Base-by-base conservation (phyloP, 2,888 invertebrate species). In the Apoda limacodes region DNA sequence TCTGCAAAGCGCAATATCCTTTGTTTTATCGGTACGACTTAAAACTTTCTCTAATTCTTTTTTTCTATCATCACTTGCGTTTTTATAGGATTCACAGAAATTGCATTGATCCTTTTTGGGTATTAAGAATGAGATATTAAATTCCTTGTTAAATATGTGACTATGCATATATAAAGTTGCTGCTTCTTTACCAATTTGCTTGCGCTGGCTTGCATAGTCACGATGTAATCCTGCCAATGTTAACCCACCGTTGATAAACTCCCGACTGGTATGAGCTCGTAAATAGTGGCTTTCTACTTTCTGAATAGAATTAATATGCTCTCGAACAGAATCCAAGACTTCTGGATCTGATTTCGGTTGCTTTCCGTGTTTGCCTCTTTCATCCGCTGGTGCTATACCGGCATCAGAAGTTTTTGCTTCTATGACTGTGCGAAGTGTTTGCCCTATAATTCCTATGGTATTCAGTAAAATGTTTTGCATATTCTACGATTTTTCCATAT, bases 401-500 rank as follows among this genome's bases (percentile, higher is more conserved):
- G 19, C 12, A 11, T 36, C 9, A n/a, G 21, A 7, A 19, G 22
- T 10, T 17, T 32, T 37, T 19, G 28, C 13, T 27, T 32, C 30
- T 12, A 31, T 28, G 4, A 28, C 29, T 23, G 24, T 31, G 22
- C 28, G 28, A n/a, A 32, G 14, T 14, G 28, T 11, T 28, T 20
- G 22, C 20, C 37, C 21, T 24, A 35, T 23, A 32, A 37, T 32
- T 1, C 35, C 43, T 27, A 39, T 24, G 25, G 37, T 43, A 34
- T 42, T 42, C 32, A 39, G 10, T n/a, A 40, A 30, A 43, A 43
- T 3, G 25, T 32, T 28, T 43, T 43, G 12, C 42, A 43, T 29
- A 38, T 34, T 31, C 34, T 38, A 34, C 13, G 25, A 26, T 35
- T 33, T 33, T 37, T 7, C 37, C 32, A 23, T 37, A 26, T 29